These are phyloP conservation scores for Zaprionus taronus DNA, from an alignment of 1,140 invertebrate species.

Conservation along the genomic window DNA sequence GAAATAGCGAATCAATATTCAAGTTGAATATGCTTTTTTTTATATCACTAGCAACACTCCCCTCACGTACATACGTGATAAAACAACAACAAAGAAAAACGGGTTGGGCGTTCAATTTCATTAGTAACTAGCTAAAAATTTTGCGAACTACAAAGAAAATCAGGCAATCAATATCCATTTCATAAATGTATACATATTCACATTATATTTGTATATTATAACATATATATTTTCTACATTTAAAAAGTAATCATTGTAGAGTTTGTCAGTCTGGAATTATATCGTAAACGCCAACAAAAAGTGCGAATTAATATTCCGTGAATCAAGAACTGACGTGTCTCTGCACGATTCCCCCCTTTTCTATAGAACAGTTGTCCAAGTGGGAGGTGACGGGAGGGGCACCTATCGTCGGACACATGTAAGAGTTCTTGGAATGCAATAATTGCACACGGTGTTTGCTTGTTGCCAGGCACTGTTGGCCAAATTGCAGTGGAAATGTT, in stretches of 20 bases:
- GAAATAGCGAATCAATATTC: background rate
- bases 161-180: background rate
- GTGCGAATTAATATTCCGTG: background rate
- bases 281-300: background rate
- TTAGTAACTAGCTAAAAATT: background rate
- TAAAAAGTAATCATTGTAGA: background rate
- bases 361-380: background rate
- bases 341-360: conserved; percentile 4
- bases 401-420: conserved; percentile 11
- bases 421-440: conserved; percentile 19
- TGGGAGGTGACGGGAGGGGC: too few species aligned
- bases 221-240: background rate
- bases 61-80: background rate
- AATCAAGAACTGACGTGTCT: conserved; percentile 25
- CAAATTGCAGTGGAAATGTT: conserved; percentile 19
- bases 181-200: background rate
- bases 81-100: background rate
- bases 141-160: background rate
- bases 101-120: background rate
- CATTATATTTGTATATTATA: too few species aligned
- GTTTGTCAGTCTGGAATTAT: background rate
- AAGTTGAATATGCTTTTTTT: background rate
- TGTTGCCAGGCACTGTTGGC: conserved; percentile 35
- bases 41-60: background rate
- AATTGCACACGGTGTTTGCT: background rate